Evolutionary conservation across 2,113 vertebrate species (phyloP).

Genomic region (Mus spicilegus): DNA sequence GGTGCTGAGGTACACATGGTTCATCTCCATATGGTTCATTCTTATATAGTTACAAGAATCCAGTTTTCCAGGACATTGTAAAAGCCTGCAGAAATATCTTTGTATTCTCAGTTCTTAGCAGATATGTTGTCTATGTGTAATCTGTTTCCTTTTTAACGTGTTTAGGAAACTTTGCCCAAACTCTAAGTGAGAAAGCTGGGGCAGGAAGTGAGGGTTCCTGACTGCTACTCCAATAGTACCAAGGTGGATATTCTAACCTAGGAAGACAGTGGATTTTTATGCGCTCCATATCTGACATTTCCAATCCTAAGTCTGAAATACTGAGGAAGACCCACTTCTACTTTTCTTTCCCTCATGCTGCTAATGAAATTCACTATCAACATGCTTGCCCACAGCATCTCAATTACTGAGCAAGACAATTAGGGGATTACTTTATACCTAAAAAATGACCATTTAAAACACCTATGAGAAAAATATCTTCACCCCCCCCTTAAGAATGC

Average conservation of each 20-base stretch:
- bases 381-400: background rate
- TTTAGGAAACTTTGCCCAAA: background rate
- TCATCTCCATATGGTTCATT: background rate
- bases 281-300: background rate
- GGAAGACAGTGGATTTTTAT: constrained; percentile 5
- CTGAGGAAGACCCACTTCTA: background rate
- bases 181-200: background rate
- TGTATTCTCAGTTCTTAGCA: background rate
- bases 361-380: background rate
- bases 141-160: background rate
- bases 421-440: constrained; percentile 15
- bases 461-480: background rate
- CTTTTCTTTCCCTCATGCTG: constrained; percentile 1
- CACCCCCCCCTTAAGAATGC: background rate
- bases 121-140: background rate
- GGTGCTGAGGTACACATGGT: background rate
- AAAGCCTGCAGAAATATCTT: background rate
- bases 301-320: background rate
- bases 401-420: background rate
- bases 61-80: background rate
- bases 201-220: background rate
- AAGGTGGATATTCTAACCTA: background rate
- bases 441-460: background rate
- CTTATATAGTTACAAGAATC: background rate
- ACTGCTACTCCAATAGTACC: background rate